A percentile compares a stretch with the other conserved stretches of the same genome.
phyloP scores from a whole-genome alignment of 2,888 invertebrate genomes.

The Drosophila tanythrix region DNA sequence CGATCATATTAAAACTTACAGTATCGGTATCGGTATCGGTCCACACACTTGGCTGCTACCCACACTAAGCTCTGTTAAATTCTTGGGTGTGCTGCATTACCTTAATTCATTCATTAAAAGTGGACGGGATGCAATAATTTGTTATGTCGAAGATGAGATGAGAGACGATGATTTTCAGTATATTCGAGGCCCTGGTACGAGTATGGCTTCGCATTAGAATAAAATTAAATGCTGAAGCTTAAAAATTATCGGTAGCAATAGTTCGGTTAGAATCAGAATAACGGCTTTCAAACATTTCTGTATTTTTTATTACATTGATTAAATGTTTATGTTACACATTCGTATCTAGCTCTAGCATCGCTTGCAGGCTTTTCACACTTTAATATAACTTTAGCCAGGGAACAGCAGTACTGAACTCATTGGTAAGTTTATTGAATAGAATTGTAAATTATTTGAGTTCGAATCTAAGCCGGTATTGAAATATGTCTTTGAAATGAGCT shows the following conservation, averaged over 20 bases:
- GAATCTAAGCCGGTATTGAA: background rate
- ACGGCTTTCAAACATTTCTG: background rate
- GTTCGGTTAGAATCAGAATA: background rate
- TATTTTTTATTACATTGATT: background rate
- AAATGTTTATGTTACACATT: background rate
- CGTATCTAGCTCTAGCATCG: background rate
- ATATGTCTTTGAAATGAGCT: background rate
- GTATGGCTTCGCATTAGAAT: background rate
- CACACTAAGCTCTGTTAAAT: constrained; percentile 6
- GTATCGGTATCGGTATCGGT: constrained; percentile 2
- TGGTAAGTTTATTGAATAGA: background rate
- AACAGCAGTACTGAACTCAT: background rate
- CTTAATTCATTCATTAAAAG: background rate
- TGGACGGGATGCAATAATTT: background rate
- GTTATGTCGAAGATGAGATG: background rate
- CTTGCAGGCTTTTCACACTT: background rate
- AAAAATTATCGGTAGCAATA: background rate
- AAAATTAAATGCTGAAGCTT: background rate
- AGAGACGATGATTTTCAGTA: background rate
- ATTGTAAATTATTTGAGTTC: background rate
- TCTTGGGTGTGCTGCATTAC: background rate
- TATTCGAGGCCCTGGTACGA: background rate
- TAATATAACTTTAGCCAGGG: background rate
- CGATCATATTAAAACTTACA: constrained; percentile 29
- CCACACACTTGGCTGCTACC: constrained; percentile 1